Percentiles rank a stretch among this genome's conserved stretches.
These are phyloP conservation scores for Chironomus striatipennis DNA, from an alignment of 1,140 invertebrate species.

Conservation along the genomic window DNA sequence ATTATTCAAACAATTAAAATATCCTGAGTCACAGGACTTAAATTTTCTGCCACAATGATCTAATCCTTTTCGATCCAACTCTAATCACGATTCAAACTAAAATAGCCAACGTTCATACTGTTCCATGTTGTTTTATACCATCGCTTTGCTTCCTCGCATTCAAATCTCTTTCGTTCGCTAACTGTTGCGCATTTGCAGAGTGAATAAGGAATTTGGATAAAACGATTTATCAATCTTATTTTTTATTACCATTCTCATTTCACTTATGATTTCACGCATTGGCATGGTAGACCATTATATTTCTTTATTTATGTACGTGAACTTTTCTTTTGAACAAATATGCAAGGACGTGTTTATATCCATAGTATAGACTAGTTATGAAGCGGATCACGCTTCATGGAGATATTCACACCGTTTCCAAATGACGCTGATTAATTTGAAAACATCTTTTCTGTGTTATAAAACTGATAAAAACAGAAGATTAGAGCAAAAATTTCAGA, in stretches of 20 bases:
- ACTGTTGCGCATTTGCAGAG: neutral
- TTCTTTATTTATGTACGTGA: neutral
- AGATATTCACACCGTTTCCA: too few species aligned
- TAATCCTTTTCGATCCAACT: neutral
- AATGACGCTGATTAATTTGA: too few species aligned
- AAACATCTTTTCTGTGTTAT: too few species aligned
- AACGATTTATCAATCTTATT: neutral
- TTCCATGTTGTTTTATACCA: neutral
- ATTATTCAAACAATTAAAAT: neutral
- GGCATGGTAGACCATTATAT: too few species aligned
- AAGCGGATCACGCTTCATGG: too few species aligned
- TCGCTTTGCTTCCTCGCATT: neutral
- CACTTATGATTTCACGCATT: neutral
- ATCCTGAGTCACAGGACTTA: neutral
- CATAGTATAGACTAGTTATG: neutral
- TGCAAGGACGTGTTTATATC: neutral
- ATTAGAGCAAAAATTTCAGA: too few species aligned
- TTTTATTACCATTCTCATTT: neutral
- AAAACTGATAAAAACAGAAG: too few species aligned
- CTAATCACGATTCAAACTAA: conserved; percentile 5
- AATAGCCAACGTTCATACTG: neutral
- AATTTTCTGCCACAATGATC: neutral
- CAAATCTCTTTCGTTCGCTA: neutral
- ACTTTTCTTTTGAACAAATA: neutral
- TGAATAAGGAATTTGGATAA: neutral